Percentiles rank a stretch among this genome's conserved stretches.
phyloP scores from a whole-genome alignment of 2,888 invertebrate genomes.

The Synergus japonicus region DNA sequence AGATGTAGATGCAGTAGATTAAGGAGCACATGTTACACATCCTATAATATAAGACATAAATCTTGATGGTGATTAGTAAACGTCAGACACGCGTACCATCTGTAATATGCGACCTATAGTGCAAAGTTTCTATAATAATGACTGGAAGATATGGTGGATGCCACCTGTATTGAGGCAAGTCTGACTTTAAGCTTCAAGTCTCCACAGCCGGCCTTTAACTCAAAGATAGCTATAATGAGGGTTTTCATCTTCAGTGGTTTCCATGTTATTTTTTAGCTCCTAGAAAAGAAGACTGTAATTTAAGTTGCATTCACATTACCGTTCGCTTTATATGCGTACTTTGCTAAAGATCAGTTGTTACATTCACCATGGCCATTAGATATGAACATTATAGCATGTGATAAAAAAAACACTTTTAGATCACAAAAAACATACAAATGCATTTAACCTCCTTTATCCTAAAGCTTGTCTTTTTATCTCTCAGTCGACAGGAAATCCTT shows the following conservation, averaged over 20 bases:
- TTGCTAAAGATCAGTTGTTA: background rate
- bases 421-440: background rate
- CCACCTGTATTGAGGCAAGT: background rate
- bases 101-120: background rate
- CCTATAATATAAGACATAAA: background rate
- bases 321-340: background rate
- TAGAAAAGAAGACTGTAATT: background rate
- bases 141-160: background rate
- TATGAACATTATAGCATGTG: background rate
- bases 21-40: background rate
- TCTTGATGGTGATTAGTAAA: background rate
- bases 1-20: background rate
- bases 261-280: background rate
- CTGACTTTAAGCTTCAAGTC: background rate
- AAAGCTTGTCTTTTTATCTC: background rate
- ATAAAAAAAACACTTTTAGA: background rate
- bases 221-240: background rate
- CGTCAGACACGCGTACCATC: background rate
- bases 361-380: background rate
- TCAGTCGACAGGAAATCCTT: background rate
- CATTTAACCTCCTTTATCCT: background rate
- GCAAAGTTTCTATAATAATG: background rate
- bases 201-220: slow-evolving; percentile 3
- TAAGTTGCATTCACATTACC: background rate
- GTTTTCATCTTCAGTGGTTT: background rate